A percentile compares a stretch with the other conserved stretches of the same genome.
These are phyloP conservation scores for Elmis aenea DNA, from an alignment of 2,888 invertebrate species.

Conservation along the genomic window DNA sequence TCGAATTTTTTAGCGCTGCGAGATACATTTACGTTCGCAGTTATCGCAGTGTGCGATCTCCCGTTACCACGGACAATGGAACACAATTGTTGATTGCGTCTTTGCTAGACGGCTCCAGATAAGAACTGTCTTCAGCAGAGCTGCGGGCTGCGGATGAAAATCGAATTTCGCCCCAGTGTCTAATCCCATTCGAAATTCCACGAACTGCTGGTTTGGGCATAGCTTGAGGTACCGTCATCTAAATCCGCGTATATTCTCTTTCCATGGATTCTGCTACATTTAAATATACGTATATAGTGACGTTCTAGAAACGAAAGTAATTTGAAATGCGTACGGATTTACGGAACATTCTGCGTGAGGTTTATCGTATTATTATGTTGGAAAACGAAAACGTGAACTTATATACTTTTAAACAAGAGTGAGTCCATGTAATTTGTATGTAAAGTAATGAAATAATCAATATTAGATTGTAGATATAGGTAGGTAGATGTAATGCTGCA, in stretches of 20 bases:
- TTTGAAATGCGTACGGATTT: too few species aligned
- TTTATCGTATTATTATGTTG: too few species aligned
- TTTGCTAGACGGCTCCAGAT: slow-evolving; percentile 31
- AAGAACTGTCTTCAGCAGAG: slow-evolving; percentile 33
- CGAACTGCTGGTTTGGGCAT: slow-evolving; percentile 22
- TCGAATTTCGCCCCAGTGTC: slow-evolving; percentile 32
- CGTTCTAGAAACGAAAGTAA: too few species aligned
- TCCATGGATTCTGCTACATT: slow-evolving; percentile 8
- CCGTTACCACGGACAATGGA: slow-evolving; percentile 30
- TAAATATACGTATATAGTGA: slow-evolving; percentile 15
- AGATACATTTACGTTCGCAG: slow-evolving; percentile 15
- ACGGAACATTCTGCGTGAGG: too few species aligned
- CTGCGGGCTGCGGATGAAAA: slow-evolving; percentile 29
- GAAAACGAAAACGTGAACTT: too few species aligned
- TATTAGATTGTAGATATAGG: too few species aligned
- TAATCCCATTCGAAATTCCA: slow-evolving; percentile 28
- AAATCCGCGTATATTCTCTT: slow-evolving; percentile 17
- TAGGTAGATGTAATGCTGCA: too few species aligned
- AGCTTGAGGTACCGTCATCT: slow-evolving; percentile 13
- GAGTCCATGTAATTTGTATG: too few species aligned
- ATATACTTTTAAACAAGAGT: too few species aligned
- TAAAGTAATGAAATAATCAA: too few species aligned
- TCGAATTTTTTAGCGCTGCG: too few species aligned
- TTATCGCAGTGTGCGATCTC: slow-evolving; percentile 31
- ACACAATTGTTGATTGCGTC: slow-evolving; percentile 35